phyloP scores from a whole-genome alignment of 2,888 invertebrate genomes.

The Dusona sp. region DNA sequence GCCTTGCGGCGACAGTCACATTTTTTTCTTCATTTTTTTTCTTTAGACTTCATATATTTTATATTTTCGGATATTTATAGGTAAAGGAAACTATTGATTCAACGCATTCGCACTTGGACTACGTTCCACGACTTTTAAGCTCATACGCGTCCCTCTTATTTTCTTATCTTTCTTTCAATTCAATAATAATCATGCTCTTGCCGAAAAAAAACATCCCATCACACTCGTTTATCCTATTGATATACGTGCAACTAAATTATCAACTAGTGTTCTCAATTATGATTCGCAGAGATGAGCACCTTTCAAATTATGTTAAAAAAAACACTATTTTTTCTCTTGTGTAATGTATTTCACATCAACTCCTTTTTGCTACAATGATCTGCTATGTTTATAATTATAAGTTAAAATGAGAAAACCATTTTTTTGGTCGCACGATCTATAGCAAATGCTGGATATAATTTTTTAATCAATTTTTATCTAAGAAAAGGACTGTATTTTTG shows the following conservation, averaged over 20 bases:
- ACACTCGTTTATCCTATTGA: slow-evolving; percentile 55
- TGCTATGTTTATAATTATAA: not conserved
- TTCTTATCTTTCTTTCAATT: slow-evolving; percentile 2
- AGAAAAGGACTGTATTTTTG: not conserved
- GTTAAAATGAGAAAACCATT: not conserved
- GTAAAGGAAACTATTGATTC: not conserved
- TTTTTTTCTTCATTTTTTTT: not conserved
- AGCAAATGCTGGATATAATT: not conserved
- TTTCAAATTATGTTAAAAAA: not conserved
- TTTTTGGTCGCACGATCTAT: not conserved
- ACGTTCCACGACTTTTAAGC: slow-evolving; percentile 1
- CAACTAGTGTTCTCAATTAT: slow-evolving; percentile 34
- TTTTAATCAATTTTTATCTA: not conserved
- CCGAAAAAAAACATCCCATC: slow-evolving; percentile 26
- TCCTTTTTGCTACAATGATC: not conserved
- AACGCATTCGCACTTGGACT: not conserved
- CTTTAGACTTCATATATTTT: not conserved
- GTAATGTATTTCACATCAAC: not conserved
- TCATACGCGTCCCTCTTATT: not conserved
- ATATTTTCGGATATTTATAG: not conserved
- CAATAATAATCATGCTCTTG: slow-evolving; percentile 45
- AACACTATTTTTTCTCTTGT: not conserved
- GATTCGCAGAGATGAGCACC: not conserved
- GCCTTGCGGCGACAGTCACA: not conserved
- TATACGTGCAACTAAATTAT: slow-evolving; percentile 61